Evolutionary conservation across 2,888 invertebrate species (phyloP).

Genomic region (Eucera pruinosa): DNA sequence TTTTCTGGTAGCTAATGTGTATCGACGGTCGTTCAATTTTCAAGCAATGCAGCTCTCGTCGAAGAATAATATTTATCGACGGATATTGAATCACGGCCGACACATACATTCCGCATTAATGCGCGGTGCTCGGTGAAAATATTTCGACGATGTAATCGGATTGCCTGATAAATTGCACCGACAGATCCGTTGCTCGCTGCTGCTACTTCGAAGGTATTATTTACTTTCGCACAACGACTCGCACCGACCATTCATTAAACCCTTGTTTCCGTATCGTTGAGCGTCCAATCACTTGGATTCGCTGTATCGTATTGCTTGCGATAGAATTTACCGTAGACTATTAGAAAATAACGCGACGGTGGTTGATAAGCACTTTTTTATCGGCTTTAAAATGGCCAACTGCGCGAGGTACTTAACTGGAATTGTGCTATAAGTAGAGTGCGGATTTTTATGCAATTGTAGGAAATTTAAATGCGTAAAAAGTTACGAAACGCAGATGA

Average conservation of each 20-base stretch:
- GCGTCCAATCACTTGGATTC: background rate
- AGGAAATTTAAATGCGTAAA: too few species aligned
- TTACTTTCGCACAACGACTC: conserved; percentile 33
- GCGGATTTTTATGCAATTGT: too few species aligned
- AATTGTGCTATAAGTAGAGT: too few species aligned
- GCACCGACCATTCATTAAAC: conserved; percentile 25
- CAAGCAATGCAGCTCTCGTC: conserved; percentile 38
- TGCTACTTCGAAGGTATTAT: conserved; percentile 44
- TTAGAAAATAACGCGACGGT: background rate
- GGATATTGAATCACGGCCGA: conserved; percentile 52
- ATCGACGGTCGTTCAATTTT: conserved; percentile 44
- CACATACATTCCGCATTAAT: conserved; percentile 47
- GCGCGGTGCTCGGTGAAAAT: conserved; percentile 46
- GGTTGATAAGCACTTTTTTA: background rate
- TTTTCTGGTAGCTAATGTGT: conserved; percentile 8
- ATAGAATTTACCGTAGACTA: too few species aligned
- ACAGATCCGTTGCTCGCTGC: conserved; percentile 29
- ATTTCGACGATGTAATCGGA: conserved; percentile 61
- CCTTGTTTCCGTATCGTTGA: conserved; percentile 1
- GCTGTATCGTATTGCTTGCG: too few species aligned
- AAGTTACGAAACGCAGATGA: too few species aligned
- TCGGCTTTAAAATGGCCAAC: too few species aligned
- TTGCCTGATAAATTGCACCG: conserved; percentile 56
- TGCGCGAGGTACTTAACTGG: too few species aligned
- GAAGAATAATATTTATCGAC: conserved; percentile 58